phyloP scores from a whole-genome alignment of 2,113 vertebrate genomes.

The Macroglossus sobrinus region DNA sequence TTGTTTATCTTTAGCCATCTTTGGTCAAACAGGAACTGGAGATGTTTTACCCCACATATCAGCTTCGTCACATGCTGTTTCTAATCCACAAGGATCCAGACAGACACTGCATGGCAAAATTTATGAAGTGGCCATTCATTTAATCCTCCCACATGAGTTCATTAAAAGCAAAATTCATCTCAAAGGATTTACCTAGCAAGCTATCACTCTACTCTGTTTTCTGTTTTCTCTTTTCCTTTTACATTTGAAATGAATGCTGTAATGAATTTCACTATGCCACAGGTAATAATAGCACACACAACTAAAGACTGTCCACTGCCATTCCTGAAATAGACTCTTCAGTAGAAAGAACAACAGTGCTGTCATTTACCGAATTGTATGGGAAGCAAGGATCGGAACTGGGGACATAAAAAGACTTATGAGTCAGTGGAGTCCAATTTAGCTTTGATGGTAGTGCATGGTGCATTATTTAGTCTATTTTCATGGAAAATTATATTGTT shows the following conservation, averaged over 20 bases:
- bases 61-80: neutral
- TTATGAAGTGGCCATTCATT: neutral
- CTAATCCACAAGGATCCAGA: neutral
- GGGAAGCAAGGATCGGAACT: conserved; percentile 9
- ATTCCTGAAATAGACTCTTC: conserved; percentile 67
- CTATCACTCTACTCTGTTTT: neutral
- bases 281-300: conserved; percentile 50
- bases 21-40: neutral
- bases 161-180: neutral
- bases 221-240: neutral
- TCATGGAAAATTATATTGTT: conserved; percentile 47
- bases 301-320: conserved; percentile 20
- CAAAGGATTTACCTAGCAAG: neutral
- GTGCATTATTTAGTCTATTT: conserved; percentile 31
- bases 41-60: neutral
- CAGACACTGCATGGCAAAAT: neutral
- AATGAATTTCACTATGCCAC: conserved; percentile 33
- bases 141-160: neutral
- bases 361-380: conserved; percentile 28
- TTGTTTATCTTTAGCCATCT: neutral
- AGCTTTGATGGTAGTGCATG: neutral
- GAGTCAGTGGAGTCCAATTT: conserved; percentile 56
- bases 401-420: conserved; percentile 43
- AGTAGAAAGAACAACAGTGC: conserved; percentile 39
- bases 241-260: neutral